A percentile compares a stretch with the other conserved stretches of the same genome.
Conservation (phyloP, 2,113 vertebrate genomes). For the Acrocephalus kingi region DNA sequence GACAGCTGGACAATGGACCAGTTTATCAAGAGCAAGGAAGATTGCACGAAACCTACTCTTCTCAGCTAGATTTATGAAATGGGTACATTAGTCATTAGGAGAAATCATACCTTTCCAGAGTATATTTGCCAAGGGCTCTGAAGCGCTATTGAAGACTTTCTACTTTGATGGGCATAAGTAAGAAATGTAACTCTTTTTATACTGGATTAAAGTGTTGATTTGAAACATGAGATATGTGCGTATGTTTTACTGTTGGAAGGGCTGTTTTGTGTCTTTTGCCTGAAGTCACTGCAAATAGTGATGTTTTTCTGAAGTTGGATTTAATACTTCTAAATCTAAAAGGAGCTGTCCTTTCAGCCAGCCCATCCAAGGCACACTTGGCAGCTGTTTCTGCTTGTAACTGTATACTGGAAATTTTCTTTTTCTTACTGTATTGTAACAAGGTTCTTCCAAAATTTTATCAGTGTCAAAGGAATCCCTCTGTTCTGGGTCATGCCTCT, state of each 20-base stretch:
- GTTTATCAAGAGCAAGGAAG: background rate
- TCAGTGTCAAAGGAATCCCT: background rate
- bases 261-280: rapidly evolving
- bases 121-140: background rate
- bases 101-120: background rate
- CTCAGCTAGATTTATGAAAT: background rate
- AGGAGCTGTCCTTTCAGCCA: background rate
- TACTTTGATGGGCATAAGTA: background rate
- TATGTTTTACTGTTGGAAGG: background rate
- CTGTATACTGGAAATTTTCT: background rate
- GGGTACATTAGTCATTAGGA: background rate
- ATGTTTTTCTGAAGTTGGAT: background rate
- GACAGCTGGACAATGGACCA: background rate
- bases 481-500: background rate
- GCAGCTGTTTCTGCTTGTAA: background rate
- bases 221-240: background rate
- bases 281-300: background rate
- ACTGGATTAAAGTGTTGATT: background rate
- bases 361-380: background rate
- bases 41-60: background rate
- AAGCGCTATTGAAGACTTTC: background rate
- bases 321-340: background rate
- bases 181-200: background rate
- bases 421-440: background rate
- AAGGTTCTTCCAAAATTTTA: background rate